Percentiles rank a stretch among this genome's conserved stretches.
These are phyloP conservation scores for Julus scanicus DNA, from an alignment of 2,888 invertebrate genomes.

Conservation along the genomic window DNA sequence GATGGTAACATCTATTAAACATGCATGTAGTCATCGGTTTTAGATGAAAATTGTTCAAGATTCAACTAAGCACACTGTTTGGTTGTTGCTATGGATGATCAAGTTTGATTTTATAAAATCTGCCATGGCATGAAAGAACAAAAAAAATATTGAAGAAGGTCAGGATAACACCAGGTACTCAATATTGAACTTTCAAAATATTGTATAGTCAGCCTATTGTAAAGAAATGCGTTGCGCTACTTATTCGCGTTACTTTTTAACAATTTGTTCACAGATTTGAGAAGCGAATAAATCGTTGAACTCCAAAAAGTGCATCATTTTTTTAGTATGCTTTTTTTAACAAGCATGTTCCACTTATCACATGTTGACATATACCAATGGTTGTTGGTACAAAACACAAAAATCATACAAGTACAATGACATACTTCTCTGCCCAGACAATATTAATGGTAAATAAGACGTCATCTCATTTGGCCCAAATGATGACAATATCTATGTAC, in stretches of 20 bases:
- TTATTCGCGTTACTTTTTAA: background rate
- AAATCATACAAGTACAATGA: too few species aligned
- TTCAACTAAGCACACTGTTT: background rate
- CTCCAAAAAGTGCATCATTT: background rate
- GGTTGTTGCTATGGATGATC: background rate
- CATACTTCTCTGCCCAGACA: too few species aligned
- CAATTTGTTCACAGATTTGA: background rate
- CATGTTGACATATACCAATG: too few species aligned
- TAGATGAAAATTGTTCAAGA: background rate
- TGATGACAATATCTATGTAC: too few species aligned
- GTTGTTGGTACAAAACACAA: too few species aligned
- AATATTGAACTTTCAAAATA: constrained; percentile 11
- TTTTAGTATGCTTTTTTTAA: background rate
- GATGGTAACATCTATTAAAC: constrained; percentile 11
- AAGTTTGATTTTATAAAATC: background rate
- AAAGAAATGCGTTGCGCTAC: background rate
- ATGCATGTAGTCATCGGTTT: background rate
- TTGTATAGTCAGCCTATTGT: background rate
- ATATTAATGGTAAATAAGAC: too few species aligned
- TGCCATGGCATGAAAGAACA: too few species aligned
- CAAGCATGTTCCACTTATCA: background rate
- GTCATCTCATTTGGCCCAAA: too few species aligned
- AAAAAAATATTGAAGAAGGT: background rate
- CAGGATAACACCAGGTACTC: background rate
- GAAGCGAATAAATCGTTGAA: background rate